phyloP scores from a whole-genome alignment of 2,797 vertebrate species.

The Cirrhinus mrigala region DNA sequence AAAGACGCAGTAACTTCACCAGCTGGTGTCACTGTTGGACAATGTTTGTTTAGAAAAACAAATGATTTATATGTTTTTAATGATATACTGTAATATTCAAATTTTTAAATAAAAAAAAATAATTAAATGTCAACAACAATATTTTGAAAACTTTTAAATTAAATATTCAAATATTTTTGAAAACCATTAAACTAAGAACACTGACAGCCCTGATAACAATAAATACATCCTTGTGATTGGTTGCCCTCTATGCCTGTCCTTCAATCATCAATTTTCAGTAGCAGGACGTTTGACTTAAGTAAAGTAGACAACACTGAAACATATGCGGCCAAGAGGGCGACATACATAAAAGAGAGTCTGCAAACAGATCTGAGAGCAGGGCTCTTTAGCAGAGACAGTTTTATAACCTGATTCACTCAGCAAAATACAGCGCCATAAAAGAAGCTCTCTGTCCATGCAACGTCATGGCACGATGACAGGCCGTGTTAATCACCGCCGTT shows the following conservation, averaged over 20 bases:
- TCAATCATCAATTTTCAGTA: not conserved
- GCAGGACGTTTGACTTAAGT: not conserved
- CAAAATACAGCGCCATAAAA: slow-evolving; percentile 55
- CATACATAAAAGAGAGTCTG: slow-evolving; percentile 28
- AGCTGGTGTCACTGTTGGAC: no score
- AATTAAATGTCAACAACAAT: no score
- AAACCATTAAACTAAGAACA: not conserved
- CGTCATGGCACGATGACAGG: slow-evolving; percentile 55
- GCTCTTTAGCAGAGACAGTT: slow-evolving; percentile 55
- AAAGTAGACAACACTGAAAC: slow-evolving; percentile 6
- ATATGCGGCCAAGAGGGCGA: slow-evolving; percentile 3
- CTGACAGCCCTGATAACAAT: not conserved
- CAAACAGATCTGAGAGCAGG: slow-evolving; percentile 42
- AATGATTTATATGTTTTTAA: no score
- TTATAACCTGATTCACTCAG: slow-evolving; percentile 56
- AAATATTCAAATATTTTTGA: no score
- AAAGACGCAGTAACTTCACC: no score
- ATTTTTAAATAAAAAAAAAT: no score
- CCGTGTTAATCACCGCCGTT: slow-evolving; percentile 55
- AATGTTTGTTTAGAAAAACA: no score
- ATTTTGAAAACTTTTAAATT: not conserved
- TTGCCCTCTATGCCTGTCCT: not conserved
- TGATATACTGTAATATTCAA: no score
- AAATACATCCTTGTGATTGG: not conserved
- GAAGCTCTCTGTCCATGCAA: slow-evolving; percentile 52